These are phyloP conservation scores for Ploceus nigricollis DNA, from an alignment of 2,113 vertebrate species.

Conservation along the genomic window DNA sequence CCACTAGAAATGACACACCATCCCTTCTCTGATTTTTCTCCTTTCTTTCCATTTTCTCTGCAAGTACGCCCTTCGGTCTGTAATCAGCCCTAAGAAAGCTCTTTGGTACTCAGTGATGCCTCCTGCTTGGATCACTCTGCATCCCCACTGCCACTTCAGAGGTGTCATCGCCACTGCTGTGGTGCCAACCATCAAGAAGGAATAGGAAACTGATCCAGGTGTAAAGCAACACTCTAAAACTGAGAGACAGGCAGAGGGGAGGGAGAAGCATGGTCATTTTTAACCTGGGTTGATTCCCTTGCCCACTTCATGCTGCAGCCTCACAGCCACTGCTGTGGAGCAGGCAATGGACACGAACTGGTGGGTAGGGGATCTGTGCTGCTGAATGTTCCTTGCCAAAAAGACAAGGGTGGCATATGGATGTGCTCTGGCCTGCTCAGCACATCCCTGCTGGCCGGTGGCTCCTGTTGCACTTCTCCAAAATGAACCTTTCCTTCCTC, in stretches of 20 bases:
- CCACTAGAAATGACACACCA: not conserved
- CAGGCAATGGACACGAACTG: not conserved
- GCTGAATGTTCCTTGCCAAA: not conserved
- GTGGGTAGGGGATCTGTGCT: not conserved
- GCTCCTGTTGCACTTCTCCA: not conserved
- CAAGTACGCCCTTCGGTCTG: not conserved
- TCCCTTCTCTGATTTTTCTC: not conserved
- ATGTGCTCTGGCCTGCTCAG: not conserved
- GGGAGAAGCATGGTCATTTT: not conserved
- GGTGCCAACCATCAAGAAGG: accelerated
- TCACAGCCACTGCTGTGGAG: not conserved
- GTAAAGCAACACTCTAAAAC: not conserved
- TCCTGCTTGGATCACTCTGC: not conserved
- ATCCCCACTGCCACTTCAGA: not conserved
- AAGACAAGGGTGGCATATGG: not conserved
- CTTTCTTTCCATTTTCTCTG: not conserved
- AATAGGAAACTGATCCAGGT: not conserved
- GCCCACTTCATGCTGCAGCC: not conserved
- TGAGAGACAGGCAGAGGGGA: not conserved
- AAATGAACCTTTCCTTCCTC: not conserved
- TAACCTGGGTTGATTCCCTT: not conserved
- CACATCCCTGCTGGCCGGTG: accelerated
- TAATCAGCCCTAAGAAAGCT: not conserved
- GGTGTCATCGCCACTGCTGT: accelerated
- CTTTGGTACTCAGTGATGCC: not conserved